Base-by-base conservation (phyloP, 2,888 invertebrate species). In the Leptinotarsa tumamoca region DNA sequence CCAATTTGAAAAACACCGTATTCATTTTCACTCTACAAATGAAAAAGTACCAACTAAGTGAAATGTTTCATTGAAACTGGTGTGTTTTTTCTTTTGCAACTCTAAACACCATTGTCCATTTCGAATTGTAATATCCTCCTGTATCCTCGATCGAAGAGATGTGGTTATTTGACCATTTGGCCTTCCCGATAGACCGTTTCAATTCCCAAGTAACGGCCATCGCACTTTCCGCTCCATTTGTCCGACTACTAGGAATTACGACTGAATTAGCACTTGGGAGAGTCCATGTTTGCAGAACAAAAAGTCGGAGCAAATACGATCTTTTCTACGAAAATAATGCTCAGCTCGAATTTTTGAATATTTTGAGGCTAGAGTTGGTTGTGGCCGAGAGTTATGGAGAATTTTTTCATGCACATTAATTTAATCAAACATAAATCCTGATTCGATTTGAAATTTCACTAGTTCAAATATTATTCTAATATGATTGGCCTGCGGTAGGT, bases 171-270 rank as follows among this genome's bases (percentile, higher is more conserved):
- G 74, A 74, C 75, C 78, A 76, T 76, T 76, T 76, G 67, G 70
- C 67, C 61, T 74, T 72, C 72, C 72, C 78, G 74, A 76, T 78
- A 70, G 68, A 78, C 74, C 78, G 75, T 78, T 78, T 78, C 78
- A 66, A 51, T 61, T 54, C 74, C 73, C 67, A 76, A 78, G 78
- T 75, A 75, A 78, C 75, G 72, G 74, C 71, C 63, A 76, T 75
- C 76, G 67, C 77, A 74, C 52, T 78, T 79, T 77, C 68, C 78
- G 76, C 76, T 79, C 79, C 75, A 79, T 79, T 79, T 79, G 75
- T 68, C 51, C 72, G 66, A 33, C 71, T 70, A 70, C 71, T 72
- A 74, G 73, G 72, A 79, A 77, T 75, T 76, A 79, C 79, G 77
- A 77, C 75, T 72, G 77, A 77, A 79, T 79, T 79, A 79, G 75